These are phyloP conservation scores for Neosilurus hyrtlii DNA, from an alignment of 2,797 vertebrate genomes.

Conservation along the genomic window DNA sequence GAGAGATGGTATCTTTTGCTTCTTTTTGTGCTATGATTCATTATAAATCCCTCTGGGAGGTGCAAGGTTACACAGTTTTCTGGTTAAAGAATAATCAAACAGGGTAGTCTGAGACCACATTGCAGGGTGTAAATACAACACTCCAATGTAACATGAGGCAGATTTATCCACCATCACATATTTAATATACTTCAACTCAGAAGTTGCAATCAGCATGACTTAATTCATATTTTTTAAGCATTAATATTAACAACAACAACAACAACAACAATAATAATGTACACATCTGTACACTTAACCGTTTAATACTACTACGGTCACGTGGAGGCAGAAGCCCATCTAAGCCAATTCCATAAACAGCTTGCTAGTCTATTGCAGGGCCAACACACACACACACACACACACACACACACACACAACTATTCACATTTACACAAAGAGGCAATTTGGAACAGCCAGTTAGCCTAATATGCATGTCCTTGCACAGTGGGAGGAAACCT, in stretches of 20 bases:
- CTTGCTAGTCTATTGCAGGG: too few species aligned
- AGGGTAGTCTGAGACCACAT: slow-evolving; percentile 19
- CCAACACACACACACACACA: too few species aligned
- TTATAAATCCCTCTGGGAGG: slow-evolving; percentile 37
- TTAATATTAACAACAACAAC: neutral
- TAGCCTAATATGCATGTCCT: too few species aligned
- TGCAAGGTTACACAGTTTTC: slow-evolving; percentile 35
- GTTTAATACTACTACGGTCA: too few species aligned
- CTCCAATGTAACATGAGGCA: neutral
- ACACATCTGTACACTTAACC: too few species aligned
- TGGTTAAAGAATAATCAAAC: slow-evolving; percentile 14
- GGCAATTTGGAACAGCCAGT: too few species aligned
- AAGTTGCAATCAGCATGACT: slow-evolving; percentile 5
- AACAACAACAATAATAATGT: neutral
- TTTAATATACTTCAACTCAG: neutral
- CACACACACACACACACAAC: too few species aligned
- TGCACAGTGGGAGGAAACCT: too few species aligned
- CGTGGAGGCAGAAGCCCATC: too few species aligned
- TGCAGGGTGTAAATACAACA: neutral
- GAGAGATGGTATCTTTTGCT: slow-evolving; percentile 6
- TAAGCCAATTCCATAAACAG: too few species aligned
- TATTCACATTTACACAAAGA: too few species aligned
- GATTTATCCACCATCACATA: slow-evolving; percentile 9
- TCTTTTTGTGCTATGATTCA: slow-evolving; percentile 38
- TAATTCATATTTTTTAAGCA: neutral